phyloP scores from a whole-genome alignment of 2,888 invertebrate species.

The Plebejus melissa region DNA sequence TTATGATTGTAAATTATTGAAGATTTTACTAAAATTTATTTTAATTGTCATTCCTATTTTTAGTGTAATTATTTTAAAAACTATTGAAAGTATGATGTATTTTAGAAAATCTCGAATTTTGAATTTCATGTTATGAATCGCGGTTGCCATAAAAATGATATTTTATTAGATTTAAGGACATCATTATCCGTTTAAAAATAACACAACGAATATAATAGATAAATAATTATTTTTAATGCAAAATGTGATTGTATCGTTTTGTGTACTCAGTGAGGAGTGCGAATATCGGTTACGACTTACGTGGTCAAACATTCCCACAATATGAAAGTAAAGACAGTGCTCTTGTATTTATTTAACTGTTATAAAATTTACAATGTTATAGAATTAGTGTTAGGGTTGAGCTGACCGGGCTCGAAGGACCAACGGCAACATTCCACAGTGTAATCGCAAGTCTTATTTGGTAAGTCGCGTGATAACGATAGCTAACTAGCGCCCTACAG shows the following conservation, averaged over 20 bases:
- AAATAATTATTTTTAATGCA: conserved; percentile 1
- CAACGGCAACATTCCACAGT: conserved; percentile 16
- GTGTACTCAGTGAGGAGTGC: not conserved
- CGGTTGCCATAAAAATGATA: conserved; percentile 25
- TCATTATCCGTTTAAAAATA: not conserved
- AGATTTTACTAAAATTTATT: conserved; percentile 17
- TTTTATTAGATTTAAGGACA: conserved; percentile 22
- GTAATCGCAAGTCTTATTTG: conserved; percentile 15
- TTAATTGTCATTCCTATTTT: conserved; percentile 19
- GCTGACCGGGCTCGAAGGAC: conserved; percentile 23
- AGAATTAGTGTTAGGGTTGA: not conserved
- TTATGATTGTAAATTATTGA: conserved; percentile 2
- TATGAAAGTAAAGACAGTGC: not conserved
- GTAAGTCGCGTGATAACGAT: not conserved
- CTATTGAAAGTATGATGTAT: not conserved
- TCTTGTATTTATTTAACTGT: not conserved
- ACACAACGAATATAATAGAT: conserved; percentile 20
- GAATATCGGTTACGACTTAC: not conserved
- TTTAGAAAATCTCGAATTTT: conserved; percentile 5
- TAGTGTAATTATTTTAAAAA: conserved; percentile 10
- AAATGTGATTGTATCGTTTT: conserved; percentile 16
- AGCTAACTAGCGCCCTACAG: not conserved
- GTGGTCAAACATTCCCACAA: not conserved
- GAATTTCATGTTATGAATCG: not conserved
- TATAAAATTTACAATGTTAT: not conserved